These are phyloP conservation scores for Copidosoma aretas DNA, from an alignment of 2,888 invertebrate genomes.

Conservation along the genomic window DNA sequence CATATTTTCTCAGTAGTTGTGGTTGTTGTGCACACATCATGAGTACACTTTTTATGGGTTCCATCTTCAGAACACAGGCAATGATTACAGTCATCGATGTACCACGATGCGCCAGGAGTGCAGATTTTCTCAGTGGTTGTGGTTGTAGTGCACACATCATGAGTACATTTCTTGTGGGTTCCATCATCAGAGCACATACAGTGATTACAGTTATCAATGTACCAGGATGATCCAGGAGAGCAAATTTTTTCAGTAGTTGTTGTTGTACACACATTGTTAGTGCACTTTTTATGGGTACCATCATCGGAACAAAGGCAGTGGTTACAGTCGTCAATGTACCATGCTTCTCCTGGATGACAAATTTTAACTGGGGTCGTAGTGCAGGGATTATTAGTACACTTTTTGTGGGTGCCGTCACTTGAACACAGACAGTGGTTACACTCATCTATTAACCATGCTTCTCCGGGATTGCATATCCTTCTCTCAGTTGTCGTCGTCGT, in stretches of 20 bases:
- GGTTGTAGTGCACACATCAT: background rate
- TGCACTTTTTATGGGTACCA: conserved; percentile 64
- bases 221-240: background rate
- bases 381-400: background rate
- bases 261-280: conserved; percentile 39
- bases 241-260: background rate
- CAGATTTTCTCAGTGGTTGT: background rate
- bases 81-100: background rate
- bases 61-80: background rate
- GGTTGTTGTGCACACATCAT: background rate
- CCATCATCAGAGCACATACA: conserved; percentile 1
- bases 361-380: background rate
- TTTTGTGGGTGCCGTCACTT: background rate
- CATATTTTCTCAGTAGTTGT: background rate
- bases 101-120: background rate
- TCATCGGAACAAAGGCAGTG: conserved; percentile 58
- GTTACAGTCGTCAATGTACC: background rate
- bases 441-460: background rate
- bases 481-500: background rate
- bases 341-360: background rate
- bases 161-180: background rate
- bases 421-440: background rate
- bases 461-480: background rate
- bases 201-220: conserved; percentile 42
- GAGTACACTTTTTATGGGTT: background rate